These are phyloP conservation scores for Bellardia pandia DNA, from an alignment of 2,888 invertebrate genomes.

Conservation along the genomic window DNA sequence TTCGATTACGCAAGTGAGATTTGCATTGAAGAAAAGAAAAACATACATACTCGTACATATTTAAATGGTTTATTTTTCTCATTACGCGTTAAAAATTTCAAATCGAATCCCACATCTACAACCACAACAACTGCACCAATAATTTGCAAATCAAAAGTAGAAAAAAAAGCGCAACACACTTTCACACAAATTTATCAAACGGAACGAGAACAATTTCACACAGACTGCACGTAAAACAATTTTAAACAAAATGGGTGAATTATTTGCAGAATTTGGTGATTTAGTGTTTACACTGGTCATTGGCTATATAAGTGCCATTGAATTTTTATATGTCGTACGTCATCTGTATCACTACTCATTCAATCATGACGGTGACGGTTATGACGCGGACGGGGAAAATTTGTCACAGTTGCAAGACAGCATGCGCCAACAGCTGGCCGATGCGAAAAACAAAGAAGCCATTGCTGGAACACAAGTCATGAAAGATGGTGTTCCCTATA, in stretches of 20 bases:
- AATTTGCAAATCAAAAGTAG: constrained; percentile 2
- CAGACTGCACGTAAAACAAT: not conserved
- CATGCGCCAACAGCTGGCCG: constrained; percentile 77
- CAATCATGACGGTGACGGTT: constrained; percentile 76
- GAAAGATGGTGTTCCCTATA: constrained; percentile 83
- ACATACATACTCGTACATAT: not conserved
- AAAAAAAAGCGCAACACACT: not conserved
- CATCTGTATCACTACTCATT: constrained; percentile 83
- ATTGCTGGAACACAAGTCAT: constrained; percentile 78
- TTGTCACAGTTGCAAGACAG: constrained; percentile 79
- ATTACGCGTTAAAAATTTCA: constrained; percentile 45
- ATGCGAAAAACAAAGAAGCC: constrained; percentile 77
- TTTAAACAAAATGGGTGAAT: constrained; percentile 75
- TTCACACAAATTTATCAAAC: not conserved
- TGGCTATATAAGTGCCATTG: constrained; percentile 90
- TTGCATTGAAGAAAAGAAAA: constrained; percentile 8
- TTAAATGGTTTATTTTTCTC: constrained; percentile 19
- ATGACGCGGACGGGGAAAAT: constrained; percentile 75
- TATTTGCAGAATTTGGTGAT: constrained; percentile 87
- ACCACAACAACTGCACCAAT: constrained; percentile 2
- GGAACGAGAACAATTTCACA: constrained; percentile 13
- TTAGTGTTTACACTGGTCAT: constrained; percentile 90
- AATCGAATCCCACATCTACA: constrained; percentile 12
- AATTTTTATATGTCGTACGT: constrained; percentile 84
- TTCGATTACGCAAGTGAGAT: constrained; percentile 74